These are phyloP conservation scores for Cuniculus paca DNA, from an alignment of 2,797 vertebrate species.

Conservation along the genomic window DNA sequence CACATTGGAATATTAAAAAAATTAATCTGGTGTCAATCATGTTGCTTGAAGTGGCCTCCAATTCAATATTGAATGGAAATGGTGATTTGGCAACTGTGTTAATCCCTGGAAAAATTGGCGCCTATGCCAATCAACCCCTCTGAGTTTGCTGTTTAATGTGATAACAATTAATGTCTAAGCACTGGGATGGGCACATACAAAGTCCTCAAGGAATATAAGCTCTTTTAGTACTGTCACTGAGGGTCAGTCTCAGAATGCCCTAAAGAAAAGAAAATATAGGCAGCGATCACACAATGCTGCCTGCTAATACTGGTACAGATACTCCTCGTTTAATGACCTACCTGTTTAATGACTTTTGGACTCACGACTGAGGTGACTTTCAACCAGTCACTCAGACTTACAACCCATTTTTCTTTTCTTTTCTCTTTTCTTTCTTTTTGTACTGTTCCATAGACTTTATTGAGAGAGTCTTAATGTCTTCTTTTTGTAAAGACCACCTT, in stretches of 20 bases:
- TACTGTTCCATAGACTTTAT: not conserved
- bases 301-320: not conserved
- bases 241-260: not conserved
- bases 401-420: not conserved
- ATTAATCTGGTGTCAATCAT: slow-evolving; percentile 62
- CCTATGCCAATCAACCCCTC: not conserved
- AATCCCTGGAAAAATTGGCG: not conserved
- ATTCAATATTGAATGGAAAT: slow-evolving; percentile 45
- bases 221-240: not conserved
- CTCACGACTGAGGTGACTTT: not conserved
- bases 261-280: not conserved
- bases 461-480: not conserved
- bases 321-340: not conserved
- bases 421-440: not conserved
- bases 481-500: not conserved
- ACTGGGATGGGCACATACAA: not conserved
- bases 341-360: not conserved
- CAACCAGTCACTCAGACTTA: not conserved
- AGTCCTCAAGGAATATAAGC: not conserved
- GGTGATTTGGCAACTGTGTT: slow-evolving; percentile 28
- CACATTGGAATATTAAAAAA: slow-evolving; percentile 59
- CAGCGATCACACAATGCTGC: not conserved
- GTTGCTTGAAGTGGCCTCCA: slow-evolving; percentile 62
- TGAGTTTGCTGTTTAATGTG: not conserved
- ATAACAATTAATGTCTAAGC: not conserved